A percentile compares a stretch with the other conserved stretches of the same genome.
phyloP scores from a whole-genome alignment of 2,888 invertebrate species.

The Drosophila kokeensis region DNA sequence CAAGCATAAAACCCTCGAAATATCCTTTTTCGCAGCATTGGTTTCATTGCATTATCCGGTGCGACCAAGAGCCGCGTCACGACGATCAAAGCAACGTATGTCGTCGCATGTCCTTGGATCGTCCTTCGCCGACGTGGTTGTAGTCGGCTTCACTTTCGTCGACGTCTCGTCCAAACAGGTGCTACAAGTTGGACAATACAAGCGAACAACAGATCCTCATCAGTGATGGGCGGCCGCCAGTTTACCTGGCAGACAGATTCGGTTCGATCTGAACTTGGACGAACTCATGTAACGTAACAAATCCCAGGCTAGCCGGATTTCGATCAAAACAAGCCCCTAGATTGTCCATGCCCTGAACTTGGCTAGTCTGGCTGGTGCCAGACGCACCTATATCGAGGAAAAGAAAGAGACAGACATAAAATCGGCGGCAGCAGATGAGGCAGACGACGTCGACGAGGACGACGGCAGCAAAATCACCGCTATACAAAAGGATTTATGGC shows the following conservation, averaged over 20 bases:
- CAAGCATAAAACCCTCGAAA: constrained; percentile 70
- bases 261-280: constrained; percentile 22
- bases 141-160: constrained; percentile 61
- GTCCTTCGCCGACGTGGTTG: constrained; percentile 4
- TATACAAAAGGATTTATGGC: constrained; percentile 72
- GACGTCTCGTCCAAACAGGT: constrained; percentile 61
- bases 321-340: constrained; percentile 75
- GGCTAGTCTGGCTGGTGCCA: constrained; percentile 64
- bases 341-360: constrained; percentile 57
- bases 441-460: constrained; percentile 16
- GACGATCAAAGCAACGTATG: neutral
- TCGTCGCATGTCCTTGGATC: constrained; percentile 45
- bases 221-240: constrained; percentile 50
- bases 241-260: constrained; percentile 36
- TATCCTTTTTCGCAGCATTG: constrained; percentile 73
- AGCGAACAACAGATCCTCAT: constrained; percentile 59
- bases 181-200: constrained; percentile 66
- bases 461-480: constrained; percentile 12
- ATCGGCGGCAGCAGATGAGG: constrained; percentile 23
- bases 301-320: constrained; percentile 67
- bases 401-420: constrained; percentile 27
- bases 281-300: constrained; percentile 63
- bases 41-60: constrained; percentile 64
- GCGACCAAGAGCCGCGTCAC: constrained; percentile 61
- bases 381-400: constrained; percentile 22